These are phyloP conservation scores for Congeria kusceri DNA, from an alignment of 2,888 invertebrate genomes.

Conservation along the genomic window DNA sequence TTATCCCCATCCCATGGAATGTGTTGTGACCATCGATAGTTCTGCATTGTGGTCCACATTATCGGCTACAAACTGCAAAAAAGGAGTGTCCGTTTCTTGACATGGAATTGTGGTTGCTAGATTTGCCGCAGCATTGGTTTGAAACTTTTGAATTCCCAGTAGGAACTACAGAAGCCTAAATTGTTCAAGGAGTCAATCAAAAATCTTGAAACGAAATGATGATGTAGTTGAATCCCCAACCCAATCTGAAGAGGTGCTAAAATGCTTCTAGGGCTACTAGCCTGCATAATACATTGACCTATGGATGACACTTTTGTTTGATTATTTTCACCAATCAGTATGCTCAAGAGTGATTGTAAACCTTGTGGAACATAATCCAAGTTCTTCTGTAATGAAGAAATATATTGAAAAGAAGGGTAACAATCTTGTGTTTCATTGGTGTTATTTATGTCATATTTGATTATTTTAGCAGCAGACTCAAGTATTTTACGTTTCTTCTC, in stretches of 20 bases:
- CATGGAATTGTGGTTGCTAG: conserved; percentile 36
- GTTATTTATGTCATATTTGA: conserved; percentile 65
- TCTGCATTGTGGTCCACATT: conserved; percentile 71
- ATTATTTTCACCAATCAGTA: conserved; percentile 46
- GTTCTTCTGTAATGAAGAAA: conserved; percentile 32
- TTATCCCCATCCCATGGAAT: conserved; percentile 72
- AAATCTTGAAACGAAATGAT: conserved; percentile 57
- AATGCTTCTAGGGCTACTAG: conserved; percentile 36
- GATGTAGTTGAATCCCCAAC: conserved; percentile 58
- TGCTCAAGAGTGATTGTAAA: conserved; percentile 27
- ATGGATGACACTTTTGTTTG: conserved; percentile 51
- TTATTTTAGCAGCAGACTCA: conserved; percentile 71
- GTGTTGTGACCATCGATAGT: conserved; percentile 68
- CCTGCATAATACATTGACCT: conserved; percentile 65
- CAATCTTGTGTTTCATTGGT: conserved; percentile 19
- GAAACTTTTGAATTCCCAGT: conserved; percentile 63
- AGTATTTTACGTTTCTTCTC: conserved; percentile 33
- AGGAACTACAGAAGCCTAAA: conserved; percentile 63
- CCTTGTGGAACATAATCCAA: conserved; percentile 44
- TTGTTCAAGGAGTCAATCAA: conserved; percentile 62
- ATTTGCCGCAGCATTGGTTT: conserved; percentile 54
- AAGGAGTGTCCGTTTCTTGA: neutral
- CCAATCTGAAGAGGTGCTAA: conserved; percentile 63
- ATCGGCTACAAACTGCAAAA: conserved; percentile 66
- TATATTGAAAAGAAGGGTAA: conserved; percentile 58